phyloP scores from a whole-genome alignment of 2,888 invertebrate species.

The Drosophila monieri region DNA sequence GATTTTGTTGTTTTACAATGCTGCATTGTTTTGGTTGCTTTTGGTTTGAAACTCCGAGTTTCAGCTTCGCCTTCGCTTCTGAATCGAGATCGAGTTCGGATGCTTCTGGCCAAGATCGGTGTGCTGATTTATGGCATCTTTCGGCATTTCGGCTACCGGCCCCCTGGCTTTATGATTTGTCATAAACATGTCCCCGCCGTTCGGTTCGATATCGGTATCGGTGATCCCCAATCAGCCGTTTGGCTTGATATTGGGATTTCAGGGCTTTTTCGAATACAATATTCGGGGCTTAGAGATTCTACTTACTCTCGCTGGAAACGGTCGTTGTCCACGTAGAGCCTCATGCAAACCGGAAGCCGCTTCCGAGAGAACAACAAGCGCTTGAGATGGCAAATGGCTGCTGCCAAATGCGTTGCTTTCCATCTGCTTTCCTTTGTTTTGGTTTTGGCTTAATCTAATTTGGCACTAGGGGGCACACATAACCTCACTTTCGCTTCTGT shows the following conservation, averaged over 20 bases:
- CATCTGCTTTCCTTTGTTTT: conserved; percentile 84
- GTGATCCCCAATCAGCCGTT: conserved; percentile 22
- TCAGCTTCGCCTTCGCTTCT: conserved; percentile 19
- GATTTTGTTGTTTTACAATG: conserved; percentile 58
- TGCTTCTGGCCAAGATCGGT: conserved; percentile 54
- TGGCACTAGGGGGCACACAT: conserved; percentile 41
- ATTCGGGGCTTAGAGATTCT: conserved; percentile 11
- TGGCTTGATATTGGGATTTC: background rate
- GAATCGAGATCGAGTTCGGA: conserved; percentile 6
- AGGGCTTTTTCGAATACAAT: background rate
- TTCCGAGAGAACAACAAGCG: conserved; percentile 90
- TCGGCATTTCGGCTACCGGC: conserved; percentile 51
- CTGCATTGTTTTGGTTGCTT: conserved; percentile 61
- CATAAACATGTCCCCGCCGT: conserved; percentile 68
- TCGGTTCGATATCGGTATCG: conserved; percentile 7
- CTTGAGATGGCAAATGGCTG: conserved; percentile 89
- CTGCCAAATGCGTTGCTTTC: conserved; percentile 91
- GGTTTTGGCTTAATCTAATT: conserved; percentile 34
- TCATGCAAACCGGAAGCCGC: conserved; percentile 90
- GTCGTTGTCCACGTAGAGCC: conserved; percentile 90
- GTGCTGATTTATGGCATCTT: conserved; percentile 80
- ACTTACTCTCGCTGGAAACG: conserved; percentile 89
- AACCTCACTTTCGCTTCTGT: conserved; percentile 35
- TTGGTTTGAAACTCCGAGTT: conserved; percentile 21
- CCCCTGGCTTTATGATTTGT: conserved; percentile 70